Evolutionary conservation across 2,888 invertebrate genomes (phyloP), one percentile per base, ranked within the genome.

Genomic region (Psococerastis gibbosa): DNA sequence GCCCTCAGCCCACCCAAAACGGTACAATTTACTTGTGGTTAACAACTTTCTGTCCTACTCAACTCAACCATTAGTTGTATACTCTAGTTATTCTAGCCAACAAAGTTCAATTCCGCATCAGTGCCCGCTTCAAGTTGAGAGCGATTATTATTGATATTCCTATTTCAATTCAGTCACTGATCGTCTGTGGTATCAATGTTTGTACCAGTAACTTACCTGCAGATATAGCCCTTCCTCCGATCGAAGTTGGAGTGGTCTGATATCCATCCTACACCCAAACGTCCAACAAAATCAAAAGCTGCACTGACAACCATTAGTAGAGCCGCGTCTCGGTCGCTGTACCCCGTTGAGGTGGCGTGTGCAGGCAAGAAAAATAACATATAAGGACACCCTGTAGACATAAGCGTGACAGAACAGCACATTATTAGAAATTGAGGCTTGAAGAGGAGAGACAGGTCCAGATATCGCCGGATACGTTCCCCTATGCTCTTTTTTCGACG

Each of bases 351-450:
- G 32, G 75, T 72, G 1, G 78, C 77, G 54, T 78, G 78, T 0
- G 80, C 78, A 0, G 81, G 81, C 34, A 82, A 60, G 54, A 78
- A 79, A 58, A 79, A 79, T 2, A 80, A 58, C 54, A 79, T 77
- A 56, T 79, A 79, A 0, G 80, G 80, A 3, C 78, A 79, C 9
- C 80, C 81, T 17, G 78, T 76, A 0, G 79, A 78, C 75, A 79
- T 78, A 2, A 80, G 66, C 1, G 74, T 75, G 8, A 80, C 79
- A 0, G 80, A 78, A 2, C 75, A 64, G 47, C 76, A 75, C 60
- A 80, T 73, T 50, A 79, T 62, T 4, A 78, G 72, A 55, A 81
- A 81, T 3, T 73, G 70, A 50, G 74, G 70, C 33, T 78, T 74
- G 52, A 70, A 69, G 22, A 80, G 60, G 2, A 81, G 61, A 1